These are phyloP conservation scores for Lepidochrysops patricia DNA, from an alignment of 2,888 invertebrate species.

Conservation along the genomic window DNA sequence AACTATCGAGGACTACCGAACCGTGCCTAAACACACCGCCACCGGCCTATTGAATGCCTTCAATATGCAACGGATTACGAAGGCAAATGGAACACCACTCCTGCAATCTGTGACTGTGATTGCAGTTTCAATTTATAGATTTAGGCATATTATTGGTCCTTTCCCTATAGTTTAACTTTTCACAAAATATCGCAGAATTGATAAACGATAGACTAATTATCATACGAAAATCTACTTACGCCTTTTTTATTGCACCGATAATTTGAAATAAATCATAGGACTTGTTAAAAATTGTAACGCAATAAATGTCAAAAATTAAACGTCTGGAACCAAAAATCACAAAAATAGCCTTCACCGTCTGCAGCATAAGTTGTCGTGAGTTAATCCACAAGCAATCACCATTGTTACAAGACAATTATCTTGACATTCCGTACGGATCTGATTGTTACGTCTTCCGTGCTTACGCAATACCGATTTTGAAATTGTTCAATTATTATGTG, in stretches of 20 bases:
- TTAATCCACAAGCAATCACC: not conserved
- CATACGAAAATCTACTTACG: too few relatives aligned
- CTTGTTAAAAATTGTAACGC: not conserved
- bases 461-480: not conserved
- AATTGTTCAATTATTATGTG: not conserved
- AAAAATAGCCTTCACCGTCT: not conserved
- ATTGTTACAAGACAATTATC: constrained; percentile 17
- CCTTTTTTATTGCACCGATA: too few relatives aligned
- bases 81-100: not conserved
- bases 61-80: constrained; percentile 16
- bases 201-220: too few relatives aligned
- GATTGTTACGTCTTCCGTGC: constrained; percentile 14
- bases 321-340: not conserved
- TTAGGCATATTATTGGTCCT: too few relatives aligned
- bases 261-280: too few relatives aligned
- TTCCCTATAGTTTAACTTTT: too few relatives aligned
- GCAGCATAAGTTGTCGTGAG: not conserved
- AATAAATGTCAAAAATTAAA: not conserved
- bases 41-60: constrained; percentile 39
- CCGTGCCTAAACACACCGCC: constrained; percentile 46
- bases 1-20: constrained; percentile 53
- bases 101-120: not conserved
- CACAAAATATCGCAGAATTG: too few relatives aligned
- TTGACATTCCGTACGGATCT: constrained; percentile 11
- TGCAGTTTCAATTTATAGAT: too few relatives aligned